A percentile compares a stretch with the other conserved stretches of the same genome.
Conservation (phyloP, 2,797 vertebrate species). For the Galaxias olidus region DNA sequence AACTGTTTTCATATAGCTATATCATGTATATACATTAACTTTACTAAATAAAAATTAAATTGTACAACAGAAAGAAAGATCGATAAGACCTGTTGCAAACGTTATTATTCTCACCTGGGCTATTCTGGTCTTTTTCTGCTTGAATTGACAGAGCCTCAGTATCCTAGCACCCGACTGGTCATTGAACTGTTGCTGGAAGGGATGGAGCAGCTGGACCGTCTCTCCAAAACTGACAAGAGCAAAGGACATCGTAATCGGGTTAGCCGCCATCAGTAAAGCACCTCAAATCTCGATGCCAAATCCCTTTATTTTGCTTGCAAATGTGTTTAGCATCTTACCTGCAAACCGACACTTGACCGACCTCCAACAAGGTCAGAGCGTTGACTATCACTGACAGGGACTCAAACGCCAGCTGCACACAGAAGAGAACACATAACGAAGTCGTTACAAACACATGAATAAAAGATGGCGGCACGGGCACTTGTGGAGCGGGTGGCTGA, state of each 20-base stretch:
- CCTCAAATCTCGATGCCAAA: too few species aligned
- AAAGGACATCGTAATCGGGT: background rate
- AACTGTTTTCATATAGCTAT: background rate
- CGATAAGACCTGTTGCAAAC: background rate
- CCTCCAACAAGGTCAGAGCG: slow-evolving; percentile 92
- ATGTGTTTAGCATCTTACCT: slow-evolving; percentile 74
- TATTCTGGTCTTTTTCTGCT: slow-evolving; percentile 97
- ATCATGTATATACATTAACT: too few species aligned
- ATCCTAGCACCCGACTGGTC: slow-evolving; percentile 90
- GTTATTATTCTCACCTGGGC: slow-evolving; percentile 80
- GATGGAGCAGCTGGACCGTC: slow-evolving; percentile 90
- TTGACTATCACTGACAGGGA: slow-evolving; percentile 94
- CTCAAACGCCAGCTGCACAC: slow-evolving; percentile 90
- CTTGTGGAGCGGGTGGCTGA: background rate
- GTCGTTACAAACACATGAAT: background rate
- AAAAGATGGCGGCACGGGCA: background rate
- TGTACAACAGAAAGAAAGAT: background rate
- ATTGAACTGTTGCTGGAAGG: slow-evolving; percentile 92
- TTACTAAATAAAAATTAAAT: too few species aligned
- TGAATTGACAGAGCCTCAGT: slow-evolving; percentile 91
- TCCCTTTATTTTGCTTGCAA: too few species aligned
- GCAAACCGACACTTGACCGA: slow-evolving; percentile 93
- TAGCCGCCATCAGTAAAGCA: too few species aligned
- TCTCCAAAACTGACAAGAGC: slow-evolving; percentile 88
- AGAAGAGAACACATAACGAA: slow-evolving; percentile 1